Evolutionary conservation across 2,888 invertebrate genomes (phyloP).

Genomic region (Nymphalis polychloros): DNA sequence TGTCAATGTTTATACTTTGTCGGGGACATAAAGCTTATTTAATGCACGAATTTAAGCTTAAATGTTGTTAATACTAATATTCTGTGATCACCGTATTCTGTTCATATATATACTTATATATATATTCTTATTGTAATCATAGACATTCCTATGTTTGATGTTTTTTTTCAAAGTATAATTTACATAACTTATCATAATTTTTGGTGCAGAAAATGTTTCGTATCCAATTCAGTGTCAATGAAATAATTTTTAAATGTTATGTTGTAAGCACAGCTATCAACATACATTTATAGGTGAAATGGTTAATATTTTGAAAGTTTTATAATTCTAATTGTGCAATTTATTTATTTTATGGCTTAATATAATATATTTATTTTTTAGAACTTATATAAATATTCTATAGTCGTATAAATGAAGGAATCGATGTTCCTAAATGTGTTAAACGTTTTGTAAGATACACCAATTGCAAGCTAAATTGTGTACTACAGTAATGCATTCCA

Average conservation of each 20-base stretch:
- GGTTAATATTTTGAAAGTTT: conserved; percentile 70
- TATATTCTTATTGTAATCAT: conserved; percentile 55
- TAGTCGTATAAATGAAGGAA: conserved; percentile 63
- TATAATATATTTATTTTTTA: conserved; percentile 76
- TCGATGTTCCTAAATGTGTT: conserved; percentile 75
- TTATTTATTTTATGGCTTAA: conserved; percentile 78
- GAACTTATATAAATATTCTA: conserved; percentile 68
- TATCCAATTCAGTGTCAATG: conserved; percentile 61
- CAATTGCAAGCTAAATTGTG: conserved; percentile 63
- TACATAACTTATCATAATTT: conserved; percentile 43
- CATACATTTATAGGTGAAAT: conserved; percentile 47
- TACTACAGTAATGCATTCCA: conserved; percentile 78
- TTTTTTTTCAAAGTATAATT: conserved; percentile 53
- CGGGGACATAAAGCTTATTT: conserved; percentile 49
- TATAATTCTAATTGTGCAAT: conserved; percentile 74
- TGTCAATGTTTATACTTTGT: conserved; percentile 45
- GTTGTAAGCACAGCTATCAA: conserved; percentile 65
- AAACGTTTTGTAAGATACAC: conserved; percentile 68
- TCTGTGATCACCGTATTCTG: conserved; percentile 74
- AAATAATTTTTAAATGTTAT: conserved; percentile 15
- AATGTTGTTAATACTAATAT: conserved; percentile 54
- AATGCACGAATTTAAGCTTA: conserved; percentile 47
- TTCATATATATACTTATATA: conserved; percentile 62
- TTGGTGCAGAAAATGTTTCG: conserved; percentile 52
- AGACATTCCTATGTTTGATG: conserved; percentile 72